Evolutionary conservation across 92 coral and sea anemone genomes (phyloP).

Genomic region (Parazoanthus darwini): DNA sequence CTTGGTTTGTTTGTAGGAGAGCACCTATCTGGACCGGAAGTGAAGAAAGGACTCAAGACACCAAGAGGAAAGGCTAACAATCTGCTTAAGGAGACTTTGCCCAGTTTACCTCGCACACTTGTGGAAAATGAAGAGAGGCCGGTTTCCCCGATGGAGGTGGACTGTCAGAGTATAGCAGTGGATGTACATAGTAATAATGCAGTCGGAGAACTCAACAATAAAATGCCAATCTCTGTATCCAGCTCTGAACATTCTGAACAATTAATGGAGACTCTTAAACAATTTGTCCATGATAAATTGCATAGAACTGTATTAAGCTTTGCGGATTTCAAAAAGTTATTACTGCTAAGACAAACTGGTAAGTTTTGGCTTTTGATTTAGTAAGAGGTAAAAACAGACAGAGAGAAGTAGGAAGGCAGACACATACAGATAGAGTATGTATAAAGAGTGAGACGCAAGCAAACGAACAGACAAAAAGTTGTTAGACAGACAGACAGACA

Average conservation of each 20-base stretch:
- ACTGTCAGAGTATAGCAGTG: constrained; percentile 57
- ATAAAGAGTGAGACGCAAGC: too few relatives aligned
- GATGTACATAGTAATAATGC: constrained; percentile 30
- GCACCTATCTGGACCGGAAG: constrained; percentile 46
- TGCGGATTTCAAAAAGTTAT: constrained; percentile 85
- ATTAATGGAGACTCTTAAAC: constrained; percentile 59
- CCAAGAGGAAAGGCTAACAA: constrained; percentile 61
- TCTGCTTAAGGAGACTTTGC: constrained; percentile 17
- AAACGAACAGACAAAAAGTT: too few relatives aligned
- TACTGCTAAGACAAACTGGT: constrained; percentile 90
- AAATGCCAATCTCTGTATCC: constrained; percentile 39
- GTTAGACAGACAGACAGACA: neutral
- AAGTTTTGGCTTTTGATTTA: constrained; percentile 16
- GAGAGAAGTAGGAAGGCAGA: too few relatives aligned
- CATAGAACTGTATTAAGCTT: constrained; percentile 86
- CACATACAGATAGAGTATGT: too few relatives aligned
- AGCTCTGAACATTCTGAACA: constrained; percentile 65
- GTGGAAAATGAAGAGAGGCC: constrained; percentile 37
- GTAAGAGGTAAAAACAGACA: too few relatives aligned
- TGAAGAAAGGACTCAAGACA: constrained; percentile 58
- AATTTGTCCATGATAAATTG: constrained; percentile 85
- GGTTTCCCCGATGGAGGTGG: constrained; percentile 74
- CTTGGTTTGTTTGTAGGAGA: constrained; percentile 38
- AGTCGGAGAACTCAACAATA: constrained; percentile 38
- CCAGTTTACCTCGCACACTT: constrained; percentile 20